Evolutionary conservation across 2,113 vertebrate genomes (phyloP), one percentile per base, ranked within the genome.

Genomic region (Rhombomys opimus): DNA sequence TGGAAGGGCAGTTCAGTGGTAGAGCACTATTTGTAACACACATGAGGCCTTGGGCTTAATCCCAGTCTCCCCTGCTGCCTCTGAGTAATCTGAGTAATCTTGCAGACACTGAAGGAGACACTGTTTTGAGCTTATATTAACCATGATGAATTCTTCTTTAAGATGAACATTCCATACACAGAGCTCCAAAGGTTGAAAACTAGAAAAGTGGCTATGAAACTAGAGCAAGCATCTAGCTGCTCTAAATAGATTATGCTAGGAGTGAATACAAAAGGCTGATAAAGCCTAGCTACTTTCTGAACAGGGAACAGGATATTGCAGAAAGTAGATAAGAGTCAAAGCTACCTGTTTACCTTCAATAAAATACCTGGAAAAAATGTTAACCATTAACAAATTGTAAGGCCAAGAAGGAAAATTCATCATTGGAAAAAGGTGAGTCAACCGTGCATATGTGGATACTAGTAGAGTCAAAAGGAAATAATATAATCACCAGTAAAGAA

Each of bases 401-500:
- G 41, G 23, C 65, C 22, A 94, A 80, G 27, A 41, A 89, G 67
- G 13, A 81, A 89, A 76, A 52, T 85, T 78, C 52, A 80, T 81
- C 25, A 80, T 52, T 52, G 17, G 46, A 38, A 89, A 77, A 93
- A 67, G 5, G 3, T 5, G 5, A 54, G 77, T 85, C 87, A 77
- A 57, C 35, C 61, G 50, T 17, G 12, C 80, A 25, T 61, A 82
- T 25, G 30, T 14, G 70, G 61, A 76, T 17, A 46, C 22, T 25
- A 81, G n/a, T 8, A 95, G 41, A 76, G 73, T 76, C 72, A 89
- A 95, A 91, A 59, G 35, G 63, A 92, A 96, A 94, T 50, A 73
- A 90, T 46, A 80, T 32, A 87, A 88, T 77, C 41, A 38, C 27
- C 41, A 61, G 17, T 15, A 52, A 90, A 80, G 11, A 65, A 77